These are phyloP conservation scores for Deilephila porcellus DNA, from an alignment of 2,888 invertebrate genomes.

Conservation along the genomic window DNA sequence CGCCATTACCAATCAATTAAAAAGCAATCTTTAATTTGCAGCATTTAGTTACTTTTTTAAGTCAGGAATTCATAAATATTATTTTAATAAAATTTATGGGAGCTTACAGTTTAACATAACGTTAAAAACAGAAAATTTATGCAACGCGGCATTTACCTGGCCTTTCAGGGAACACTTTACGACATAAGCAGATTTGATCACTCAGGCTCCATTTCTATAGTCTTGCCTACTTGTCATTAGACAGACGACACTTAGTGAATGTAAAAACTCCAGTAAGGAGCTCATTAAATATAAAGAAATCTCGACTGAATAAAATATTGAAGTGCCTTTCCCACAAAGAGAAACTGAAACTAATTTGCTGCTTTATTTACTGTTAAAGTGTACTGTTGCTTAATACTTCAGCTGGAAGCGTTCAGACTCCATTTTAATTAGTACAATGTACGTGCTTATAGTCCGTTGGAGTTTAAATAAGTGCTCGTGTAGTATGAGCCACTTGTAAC, in stretches of 20 bases:
- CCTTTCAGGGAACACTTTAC: background rate
- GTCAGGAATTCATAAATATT: no score
- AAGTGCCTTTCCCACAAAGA: constrained; percentile 52
- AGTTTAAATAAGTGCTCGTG: constrained; percentile 61
- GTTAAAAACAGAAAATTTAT: background rate
- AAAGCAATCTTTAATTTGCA: no score
- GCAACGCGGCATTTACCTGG: background rate
- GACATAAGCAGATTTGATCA: background rate
- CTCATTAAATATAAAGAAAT: constrained; percentile 61
- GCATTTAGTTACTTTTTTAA: no score
- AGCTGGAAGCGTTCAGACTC: constrained; percentile 37
- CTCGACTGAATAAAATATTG: constrained; percentile 52
- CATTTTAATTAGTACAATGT: constrained; percentile 78
- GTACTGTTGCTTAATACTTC: constrained; percentile 44
- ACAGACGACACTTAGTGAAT: constrained; percentile 35
- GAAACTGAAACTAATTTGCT: constrained; percentile 66
- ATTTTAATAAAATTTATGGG: no score
- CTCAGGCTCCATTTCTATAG: constrained; percentile 12
- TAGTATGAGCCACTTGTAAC: constrained; percentile 48
- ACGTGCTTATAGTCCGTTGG: constrained; percentile 69
- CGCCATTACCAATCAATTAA: no score
- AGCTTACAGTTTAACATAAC: background rate
- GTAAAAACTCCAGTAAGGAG: constrained; percentile 45
- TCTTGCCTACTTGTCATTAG: constrained; percentile 19
- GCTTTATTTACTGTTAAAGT: constrained; percentile 67